Percentiles rank a stretch among this genome's conserved stretches.
phyloP scores from a whole-genome alignment of 2,113 vertebrate genomes.

The Puma concolor region DNA sequence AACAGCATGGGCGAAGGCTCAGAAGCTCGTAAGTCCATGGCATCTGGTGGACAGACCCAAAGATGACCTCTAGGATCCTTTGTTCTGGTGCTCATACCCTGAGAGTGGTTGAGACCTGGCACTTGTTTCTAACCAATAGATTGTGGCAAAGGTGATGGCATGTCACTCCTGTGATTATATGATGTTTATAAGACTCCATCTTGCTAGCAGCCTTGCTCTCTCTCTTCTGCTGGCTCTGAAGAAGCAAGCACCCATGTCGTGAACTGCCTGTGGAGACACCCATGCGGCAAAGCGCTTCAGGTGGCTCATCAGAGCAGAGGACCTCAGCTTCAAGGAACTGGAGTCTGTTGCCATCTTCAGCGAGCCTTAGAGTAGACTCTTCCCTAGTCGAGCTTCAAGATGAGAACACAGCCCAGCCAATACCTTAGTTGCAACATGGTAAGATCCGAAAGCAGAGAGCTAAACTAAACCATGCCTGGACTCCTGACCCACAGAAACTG shows the following conservation, averaged over 20 bases:
- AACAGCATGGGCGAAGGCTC: background rate
- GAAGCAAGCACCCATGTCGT: background rate
- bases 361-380: background rate
- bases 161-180: background rate
- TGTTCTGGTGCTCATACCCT: background rate
- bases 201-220: background rate
- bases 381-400: background rate
- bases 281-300: background rate
- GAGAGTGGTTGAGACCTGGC: background rate
- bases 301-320: background rate
- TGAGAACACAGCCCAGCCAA: background rate
- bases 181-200: background rate
- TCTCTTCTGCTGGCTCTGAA: background rate
- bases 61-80: too few species aligned
- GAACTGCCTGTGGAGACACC: background rate
- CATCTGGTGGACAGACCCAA: background rate
- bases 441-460: background rate
- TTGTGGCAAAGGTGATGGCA: background rate
- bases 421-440: background rate
- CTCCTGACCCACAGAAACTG: background rate
- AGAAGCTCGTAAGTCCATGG: background rate
- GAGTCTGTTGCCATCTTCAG: background rate
- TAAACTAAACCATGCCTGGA: background rate
- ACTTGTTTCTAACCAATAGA: background rate
- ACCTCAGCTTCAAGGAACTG: background rate